phyloP scores from a whole-genome alignment of 2,797 vertebrate species.

The Lemur catta region DNA sequence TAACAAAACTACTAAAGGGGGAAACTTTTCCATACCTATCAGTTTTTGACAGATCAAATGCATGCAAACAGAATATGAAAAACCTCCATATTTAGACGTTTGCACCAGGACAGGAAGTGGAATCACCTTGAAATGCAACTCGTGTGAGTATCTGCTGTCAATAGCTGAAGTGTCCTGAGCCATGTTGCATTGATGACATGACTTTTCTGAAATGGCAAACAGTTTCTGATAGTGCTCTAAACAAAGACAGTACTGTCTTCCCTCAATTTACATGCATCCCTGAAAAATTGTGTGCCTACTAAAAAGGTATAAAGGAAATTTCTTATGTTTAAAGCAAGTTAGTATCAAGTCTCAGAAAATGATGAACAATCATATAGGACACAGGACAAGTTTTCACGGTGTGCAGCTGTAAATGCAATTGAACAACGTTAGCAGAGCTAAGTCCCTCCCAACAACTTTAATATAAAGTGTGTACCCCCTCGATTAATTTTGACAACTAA shows the following conservation, averaged over 20 bases:
- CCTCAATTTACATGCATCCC: neutral
- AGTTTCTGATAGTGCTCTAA: neutral
- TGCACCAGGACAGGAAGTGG: neutral
- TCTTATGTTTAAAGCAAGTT: neutral
- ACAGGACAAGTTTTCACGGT: neutral
- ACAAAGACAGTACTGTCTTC: neutral
- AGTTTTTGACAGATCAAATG: neutral
- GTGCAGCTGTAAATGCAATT: neutral
- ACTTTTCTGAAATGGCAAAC: neutral
- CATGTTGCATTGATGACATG: neutral
- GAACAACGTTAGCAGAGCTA: neutral
- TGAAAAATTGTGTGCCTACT: neutral
- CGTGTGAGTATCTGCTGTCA: neutral
- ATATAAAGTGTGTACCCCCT: neutral
- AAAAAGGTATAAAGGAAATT: neutral
- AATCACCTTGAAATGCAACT: neutral
- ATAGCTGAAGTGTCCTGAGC: neutral
- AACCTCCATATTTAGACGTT: neutral
- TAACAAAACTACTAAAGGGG: neutral
- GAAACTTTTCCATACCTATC: neutral
- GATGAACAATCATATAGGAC: neutral
- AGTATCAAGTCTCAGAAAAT: neutral
- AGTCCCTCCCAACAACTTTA: neutral
- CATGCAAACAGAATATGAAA: neutral
- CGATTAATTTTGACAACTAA: neutral